Base-by-base conservation (phyloP, 2,797 vertebrate genomes). In the Gobio occitaniae region DNA sequence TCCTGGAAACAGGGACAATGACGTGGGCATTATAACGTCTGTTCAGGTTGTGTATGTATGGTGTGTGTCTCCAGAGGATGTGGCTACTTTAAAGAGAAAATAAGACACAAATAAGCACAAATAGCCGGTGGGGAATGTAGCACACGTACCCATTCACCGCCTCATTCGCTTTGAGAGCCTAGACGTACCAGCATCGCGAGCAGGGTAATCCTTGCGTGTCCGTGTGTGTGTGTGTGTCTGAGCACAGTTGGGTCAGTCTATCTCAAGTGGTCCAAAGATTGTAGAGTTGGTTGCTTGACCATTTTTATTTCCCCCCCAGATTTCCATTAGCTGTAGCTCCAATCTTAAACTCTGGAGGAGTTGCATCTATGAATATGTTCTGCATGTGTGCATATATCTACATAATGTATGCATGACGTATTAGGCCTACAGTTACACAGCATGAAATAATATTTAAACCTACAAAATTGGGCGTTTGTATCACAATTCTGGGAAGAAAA, bases 21-120 rank as follows among this genome's bases (percentile, higher is more conserved):
- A 91, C 92, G 82, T 91, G 95, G 96, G 95, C 95, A 96, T 96
- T 95, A 95, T 84, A 88, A 88, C 91, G 93, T 91, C 93, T 93
- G 91, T 93, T 94, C 92, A 93, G 91, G 86, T 91, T 94, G 84
- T 72, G 71, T 82, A 87, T 88, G 86, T 90, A 91, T 92, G 90
- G 88, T 84, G 76, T 80, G 88, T 90, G 88, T 91, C 87, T 93
- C 89, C 89, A 89, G 90, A 89, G 86, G 89, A 90, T 85, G 84
- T 78, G 81, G 89, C 89, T 80, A 88, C 80, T 86, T 87, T 88
- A 90, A 90, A 89, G 89, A 88, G 70, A 86, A 54, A 65, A 87
- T 77, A 77, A 89, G 70, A 69, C 74, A 82, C 87, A 87, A 69
- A 93, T 92, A 95, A 95, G 95, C 95, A 95, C 94, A 95, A 94